A percentile compares a stretch with the other conserved stretches of the same genome.
phyloP scores from a whole-genome alignment of 2,797 vertebrate genomes.

The Pseudochirops cupreus region DNA sequence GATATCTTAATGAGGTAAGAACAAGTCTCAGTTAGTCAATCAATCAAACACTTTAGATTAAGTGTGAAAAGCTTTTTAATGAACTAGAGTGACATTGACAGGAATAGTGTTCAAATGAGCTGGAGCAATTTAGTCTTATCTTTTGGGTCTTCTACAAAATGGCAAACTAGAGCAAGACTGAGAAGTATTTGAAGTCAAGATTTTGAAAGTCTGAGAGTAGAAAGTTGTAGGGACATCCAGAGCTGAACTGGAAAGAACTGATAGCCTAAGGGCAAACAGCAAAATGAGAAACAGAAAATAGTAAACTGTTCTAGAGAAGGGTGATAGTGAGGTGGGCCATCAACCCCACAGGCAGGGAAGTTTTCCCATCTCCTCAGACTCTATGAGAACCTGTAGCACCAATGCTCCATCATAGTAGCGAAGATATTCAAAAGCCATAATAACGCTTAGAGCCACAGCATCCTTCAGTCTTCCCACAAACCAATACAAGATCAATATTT shows the following conservation, averaged over 20 bases:
- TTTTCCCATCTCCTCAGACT: neutral
- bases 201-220: neutral
- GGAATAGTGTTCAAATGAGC: neutral
- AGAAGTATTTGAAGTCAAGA: neutral
- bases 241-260: neutral
- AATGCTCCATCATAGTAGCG: no score
- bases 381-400: neutral
- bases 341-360: neutral
- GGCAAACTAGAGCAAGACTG: neutral
- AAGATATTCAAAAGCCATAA: no score
- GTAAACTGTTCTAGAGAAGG: neutral
- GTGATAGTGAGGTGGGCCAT: neutral
- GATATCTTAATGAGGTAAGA: neutral
- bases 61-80: neutral
- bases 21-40: neutral
- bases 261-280: neutral
- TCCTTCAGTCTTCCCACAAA: no score
- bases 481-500: no score
- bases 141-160: neutral
- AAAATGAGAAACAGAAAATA: neutral
- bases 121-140: neutral
- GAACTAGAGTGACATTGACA: neutral
- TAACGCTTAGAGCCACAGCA: no score
- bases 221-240: neutral
- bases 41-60: neutral